These are phyloP conservation scores for Chelon auratus DNA, from an alignment of 2,797 vertebrate genomes.

Conservation along the genomic window DNA sequence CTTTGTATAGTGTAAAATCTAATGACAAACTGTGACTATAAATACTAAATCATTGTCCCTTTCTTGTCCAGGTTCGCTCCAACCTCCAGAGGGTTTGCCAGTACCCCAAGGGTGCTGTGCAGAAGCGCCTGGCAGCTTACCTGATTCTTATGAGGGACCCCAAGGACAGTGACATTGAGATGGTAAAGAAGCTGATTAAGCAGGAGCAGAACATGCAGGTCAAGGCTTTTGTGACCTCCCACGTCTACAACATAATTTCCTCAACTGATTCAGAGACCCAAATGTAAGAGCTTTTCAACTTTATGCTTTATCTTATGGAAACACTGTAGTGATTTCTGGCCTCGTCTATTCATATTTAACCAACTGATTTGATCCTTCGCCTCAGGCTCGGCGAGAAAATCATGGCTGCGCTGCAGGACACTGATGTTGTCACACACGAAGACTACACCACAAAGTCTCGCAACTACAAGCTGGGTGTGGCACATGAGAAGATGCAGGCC, in stretches of 20 bases:
- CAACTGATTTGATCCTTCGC: neutral
- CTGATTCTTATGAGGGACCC: slow-evolving; percentile 91
- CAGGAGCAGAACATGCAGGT: slow-evolving; percentile 88
- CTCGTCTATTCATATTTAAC: neutral
- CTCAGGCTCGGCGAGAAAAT: slow-evolving; percentile 85
- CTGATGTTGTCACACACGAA: slow-evolving; percentile 74
- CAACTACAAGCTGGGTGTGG: slow-evolving; percentile 87
- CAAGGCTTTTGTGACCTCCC: slow-evolving; percentile 91
- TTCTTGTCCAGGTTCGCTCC: slow-evolving; percentile 80
- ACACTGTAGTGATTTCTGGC: neutral
- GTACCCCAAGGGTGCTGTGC: slow-evolving; percentile 83
- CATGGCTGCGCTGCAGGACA: slow-evolving; percentile 81
- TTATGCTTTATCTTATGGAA: neutral
- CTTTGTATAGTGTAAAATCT: neutral
- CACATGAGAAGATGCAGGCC: slow-evolving; percentile 69
- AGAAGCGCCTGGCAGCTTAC: slow-evolving; percentile 93
- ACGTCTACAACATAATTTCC: slow-evolving; percentile 90
- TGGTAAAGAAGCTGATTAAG: slow-evolving; percentile 83
- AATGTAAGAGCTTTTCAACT: slow-evolving; percentile 81
- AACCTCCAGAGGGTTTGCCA: slow-evolving; percentile 87
- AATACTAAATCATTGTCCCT: slow-evolving; percentile 11
- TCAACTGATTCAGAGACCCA: slow-evolving; percentile 85
- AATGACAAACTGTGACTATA: neutral
- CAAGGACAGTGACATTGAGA: slow-evolving; percentile 81
- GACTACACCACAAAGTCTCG: slow-evolving; percentile 88